phyloP scores from a whole-genome alignment of 23 tunicate genomes.

The Diplosoma virens region DNA sequence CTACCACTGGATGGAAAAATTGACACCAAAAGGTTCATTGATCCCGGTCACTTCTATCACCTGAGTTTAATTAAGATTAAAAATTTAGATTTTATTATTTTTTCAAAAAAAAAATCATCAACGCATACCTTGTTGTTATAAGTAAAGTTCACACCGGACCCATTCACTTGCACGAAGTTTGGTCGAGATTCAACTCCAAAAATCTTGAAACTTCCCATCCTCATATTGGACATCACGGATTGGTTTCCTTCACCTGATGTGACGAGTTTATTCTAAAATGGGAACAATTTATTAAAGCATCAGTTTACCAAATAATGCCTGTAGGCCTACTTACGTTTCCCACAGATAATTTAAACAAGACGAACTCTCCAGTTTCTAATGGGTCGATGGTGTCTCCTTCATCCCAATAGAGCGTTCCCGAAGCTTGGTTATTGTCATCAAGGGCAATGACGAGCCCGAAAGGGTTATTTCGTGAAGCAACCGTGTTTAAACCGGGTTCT shows the following conservation, averaged over 20 bases:
- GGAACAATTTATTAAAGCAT: background rate
- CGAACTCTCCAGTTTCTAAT: constrained; percentile 44
- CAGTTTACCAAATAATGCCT: background rate
- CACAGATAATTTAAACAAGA: constrained; percentile 49
- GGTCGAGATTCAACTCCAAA: constrained; percentile 61
- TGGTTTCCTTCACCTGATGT: constrained; percentile 31
- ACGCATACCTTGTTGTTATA: constrained; percentile 50
- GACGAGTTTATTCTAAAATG: constrained; percentile 34
- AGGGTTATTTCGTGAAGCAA: constrained; percentile 62
- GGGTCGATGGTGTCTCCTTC: constrained; percentile 73
- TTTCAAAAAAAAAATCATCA: background rate
- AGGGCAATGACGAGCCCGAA: constrained; percentile 92
- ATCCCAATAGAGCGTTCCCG: constrained; percentile 92
- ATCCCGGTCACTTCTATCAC: no score
- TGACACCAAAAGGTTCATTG: no score
- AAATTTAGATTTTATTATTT: no score
- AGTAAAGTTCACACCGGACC: constrained; percentile 19
- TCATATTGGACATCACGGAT: constrained; percentile 34
- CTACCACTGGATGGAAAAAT: no score
- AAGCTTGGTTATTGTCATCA: constrained; percentile 63
- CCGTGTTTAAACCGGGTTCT: constrained; percentile 86
- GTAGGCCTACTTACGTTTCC: constrained; percentile 46
- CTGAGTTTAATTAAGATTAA: no score
- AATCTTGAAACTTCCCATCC: constrained; percentile 53
- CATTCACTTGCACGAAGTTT: constrained; percentile 46